phyloP scores from a whole-genome alignment of 1,140 invertebrate species.

The Sycobia sp. region DNA sequence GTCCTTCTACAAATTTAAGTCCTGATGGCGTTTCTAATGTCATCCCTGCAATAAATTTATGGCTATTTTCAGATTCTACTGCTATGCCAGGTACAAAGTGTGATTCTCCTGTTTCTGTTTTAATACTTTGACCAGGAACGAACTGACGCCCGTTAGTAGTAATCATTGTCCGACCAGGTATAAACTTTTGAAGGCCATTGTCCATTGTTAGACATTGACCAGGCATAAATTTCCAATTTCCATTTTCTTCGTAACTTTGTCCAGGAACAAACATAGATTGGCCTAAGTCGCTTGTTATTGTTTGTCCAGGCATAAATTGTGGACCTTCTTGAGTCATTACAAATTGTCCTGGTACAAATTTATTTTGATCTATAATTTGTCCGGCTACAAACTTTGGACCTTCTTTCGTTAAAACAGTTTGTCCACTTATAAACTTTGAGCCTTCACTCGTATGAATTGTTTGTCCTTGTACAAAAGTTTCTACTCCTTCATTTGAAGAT shows the following conservation, averaged over 20 bases:
- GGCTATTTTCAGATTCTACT: conserved; percentile 59
- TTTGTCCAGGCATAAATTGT: conserved; percentile 68
- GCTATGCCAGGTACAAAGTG: conserved; percentile 70
- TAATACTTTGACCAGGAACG: conserved; percentile 69
- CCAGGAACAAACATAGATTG: conserved; percentile 63
- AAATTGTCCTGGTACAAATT: conserved; percentile 73
- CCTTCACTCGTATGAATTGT: conserved; percentile 58
- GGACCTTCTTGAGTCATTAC: conserved; percentile 64
- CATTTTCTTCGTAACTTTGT: conserved; percentile 51
- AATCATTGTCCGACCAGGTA: conserved; percentile 67
- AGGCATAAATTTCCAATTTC: conserved; percentile 59
- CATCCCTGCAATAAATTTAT: conserved; percentile 70
- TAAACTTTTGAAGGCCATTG: conserved; percentile 60
- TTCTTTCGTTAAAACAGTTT: conserved; percentile 69
- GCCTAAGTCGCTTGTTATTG: conserved; percentile 60
- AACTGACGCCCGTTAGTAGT: conserved; percentile 66
- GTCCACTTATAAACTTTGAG: conserved; percentile 68
- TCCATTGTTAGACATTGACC: conserved; percentile 59
- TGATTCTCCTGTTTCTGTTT: conserved; percentile 59
- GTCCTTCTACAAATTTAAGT: conserved; percentile 71
- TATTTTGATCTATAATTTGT: conserved; percentile 62
- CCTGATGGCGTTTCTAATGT: conserved; percentile 70
- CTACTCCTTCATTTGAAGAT: conserved; percentile 46
- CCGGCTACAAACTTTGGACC: conserved; percentile 73
- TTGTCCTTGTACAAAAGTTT: conserved; percentile 61